Percentiles rank a stretch among this genome's conserved stretches.
Conservation (phyloP, 2,797 vertebrate species). For the Argentina silus region DNA sequence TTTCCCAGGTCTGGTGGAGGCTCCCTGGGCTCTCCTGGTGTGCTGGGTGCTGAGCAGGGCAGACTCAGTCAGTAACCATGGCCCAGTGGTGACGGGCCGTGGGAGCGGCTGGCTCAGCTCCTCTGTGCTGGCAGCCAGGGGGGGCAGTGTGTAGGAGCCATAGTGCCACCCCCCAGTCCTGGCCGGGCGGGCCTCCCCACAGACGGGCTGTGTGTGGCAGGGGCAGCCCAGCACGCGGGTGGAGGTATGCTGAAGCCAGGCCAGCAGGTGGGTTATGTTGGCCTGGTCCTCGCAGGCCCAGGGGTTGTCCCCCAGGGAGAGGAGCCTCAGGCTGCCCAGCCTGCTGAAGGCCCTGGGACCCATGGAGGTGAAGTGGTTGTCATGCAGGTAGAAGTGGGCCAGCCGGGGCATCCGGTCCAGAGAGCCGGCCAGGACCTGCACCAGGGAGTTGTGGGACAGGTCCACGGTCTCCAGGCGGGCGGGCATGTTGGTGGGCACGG, state of each 20-base stretch:
- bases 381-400: constrained; percentile 86
- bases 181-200: constrained; percentile 61
- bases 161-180: constrained; percentile 71
- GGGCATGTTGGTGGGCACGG: constrained; percentile 95
- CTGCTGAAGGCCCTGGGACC: constrained; percentile 82
- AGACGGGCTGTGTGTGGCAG: constrained; percentile 77
- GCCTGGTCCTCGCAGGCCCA: constrained; percentile 85
- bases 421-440: constrained; percentile 89
- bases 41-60: constrained; percentile 40
- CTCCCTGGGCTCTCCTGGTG: constrained; percentile 16
- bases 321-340: constrained; percentile 76
- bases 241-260: constrained; percentile 81
- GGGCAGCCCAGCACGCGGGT: constrained; percentile 83
- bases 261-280: constrained; percentile 81
- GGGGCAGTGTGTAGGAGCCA: constrained; percentile 68
- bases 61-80: constrained; percentile 60
- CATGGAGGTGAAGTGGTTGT: constrained; percentile 88
- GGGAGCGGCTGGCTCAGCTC: constrained; percentile 47
- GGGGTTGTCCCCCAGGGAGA: constrained; percentile 89
- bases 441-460: constrained; percentile 89
- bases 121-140: constrained; percentile 50
- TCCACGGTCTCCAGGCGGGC: constrained; percentile 83
- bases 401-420: constrained; percentile 83
- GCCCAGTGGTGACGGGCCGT: constrained; percentile 39
- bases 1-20: neutral